A percentile compares a stretch with the other conserved stretches of the same genome.
Conservation (phyloP, 2,888 invertebrate species). For the Ptychoptera contaminata region DNA sequence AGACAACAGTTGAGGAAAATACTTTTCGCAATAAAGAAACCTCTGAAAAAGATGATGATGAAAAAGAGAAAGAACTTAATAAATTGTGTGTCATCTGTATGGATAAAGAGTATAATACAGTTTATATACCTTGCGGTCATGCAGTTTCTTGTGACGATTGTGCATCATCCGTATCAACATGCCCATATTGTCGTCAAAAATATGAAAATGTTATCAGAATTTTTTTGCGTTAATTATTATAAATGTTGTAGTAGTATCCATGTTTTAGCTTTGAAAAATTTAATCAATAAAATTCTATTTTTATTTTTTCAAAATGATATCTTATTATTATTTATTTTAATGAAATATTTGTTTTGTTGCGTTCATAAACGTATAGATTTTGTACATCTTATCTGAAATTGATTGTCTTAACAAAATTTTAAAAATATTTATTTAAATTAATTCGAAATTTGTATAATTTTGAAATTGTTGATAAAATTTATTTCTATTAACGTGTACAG, state of each 20-base stretch:
- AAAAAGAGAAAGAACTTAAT: not conserved
- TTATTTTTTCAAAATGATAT: too few species aligned
- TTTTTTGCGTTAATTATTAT: too few species aligned
- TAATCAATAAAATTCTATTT: too few species aligned
- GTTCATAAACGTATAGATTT: too few species aligned
- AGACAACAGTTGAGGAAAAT: not conserved
- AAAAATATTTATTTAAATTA: slow-evolving; percentile 9
- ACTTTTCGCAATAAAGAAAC: not conserved
- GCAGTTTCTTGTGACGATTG: slow-evolving; percentile 85
- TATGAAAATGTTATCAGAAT: too few species aligned
- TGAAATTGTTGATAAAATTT: slow-evolving; percentile 21
- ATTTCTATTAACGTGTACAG: slow-evolving; percentile 36
- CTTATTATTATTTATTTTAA: too few species aligned
- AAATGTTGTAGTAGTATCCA: too few species aligned
- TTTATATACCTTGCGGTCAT: slow-evolving; percentile 92
- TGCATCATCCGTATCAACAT: slow-evolving; percentile 68
- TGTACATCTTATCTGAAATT: too few species aligned
- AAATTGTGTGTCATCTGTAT: slow-evolving; percentile 86
- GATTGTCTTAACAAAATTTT: too few species aligned
- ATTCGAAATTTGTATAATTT: slow-evolving; percentile 21
- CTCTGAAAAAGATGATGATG: not conserved
- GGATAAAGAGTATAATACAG: slow-evolving; percentile 71
- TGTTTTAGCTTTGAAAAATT: too few species aligned
- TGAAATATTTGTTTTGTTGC: too few species aligned
- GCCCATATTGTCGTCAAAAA: slow-evolving; percentile 72